Evolutionary conservation across 2,888 invertebrate species (phyloP).

Genomic region (Tetramorium bicarinatum): DNA sequence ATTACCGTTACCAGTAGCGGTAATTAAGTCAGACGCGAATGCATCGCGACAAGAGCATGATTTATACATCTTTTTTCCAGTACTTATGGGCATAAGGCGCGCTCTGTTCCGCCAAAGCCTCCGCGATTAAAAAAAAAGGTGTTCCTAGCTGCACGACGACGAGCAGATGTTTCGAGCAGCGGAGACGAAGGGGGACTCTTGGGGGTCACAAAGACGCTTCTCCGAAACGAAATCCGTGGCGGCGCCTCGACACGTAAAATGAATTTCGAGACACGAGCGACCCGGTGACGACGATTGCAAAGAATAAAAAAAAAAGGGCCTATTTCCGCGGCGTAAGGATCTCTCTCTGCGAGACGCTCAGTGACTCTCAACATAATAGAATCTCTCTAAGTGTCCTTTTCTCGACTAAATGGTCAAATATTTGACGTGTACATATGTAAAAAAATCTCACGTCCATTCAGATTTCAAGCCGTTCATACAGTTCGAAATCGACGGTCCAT

Average conservation of each 20-base stretch:
- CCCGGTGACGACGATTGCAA: constrained; percentile 44
- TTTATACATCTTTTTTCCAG: constrained; percentile 56
- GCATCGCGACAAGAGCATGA: constrained; percentile 65
- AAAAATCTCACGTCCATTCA: neutral
- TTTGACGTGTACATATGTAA: constrained; percentile 1
- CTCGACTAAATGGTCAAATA: constrained; percentile 34
- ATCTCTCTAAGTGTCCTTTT: neutral
- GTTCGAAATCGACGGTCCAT: neutral
- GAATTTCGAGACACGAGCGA: constrained; percentile 44
- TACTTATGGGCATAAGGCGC: constrained; percentile 63
- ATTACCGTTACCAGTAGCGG: constrained; percentile 9
- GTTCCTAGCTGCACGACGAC: constrained; percentile 65
- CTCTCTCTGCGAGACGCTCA: constrained; percentile 8
- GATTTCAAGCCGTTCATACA: neutral
- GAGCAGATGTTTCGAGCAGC: constrained; percentile 76
- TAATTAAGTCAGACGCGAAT: constrained; percentile 48
- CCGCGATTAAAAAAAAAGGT: constrained; percentile 64
- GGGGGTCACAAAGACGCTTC: constrained; percentile 69
- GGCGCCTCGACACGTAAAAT: constrained; percentile 64
- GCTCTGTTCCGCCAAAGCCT: constrained; percentile 62
- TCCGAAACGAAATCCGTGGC: constrained; percentile 58
- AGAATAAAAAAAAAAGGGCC: neutral
- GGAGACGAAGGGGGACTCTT: constrained; percentile 37
- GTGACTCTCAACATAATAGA: constrained; percentile 31
- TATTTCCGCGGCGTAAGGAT: constrained; percentile 30